Evolutionary conservation across 2,888 invertebrate genomes (phyloP).

Genomic region (Chirona hameri): DNA sequence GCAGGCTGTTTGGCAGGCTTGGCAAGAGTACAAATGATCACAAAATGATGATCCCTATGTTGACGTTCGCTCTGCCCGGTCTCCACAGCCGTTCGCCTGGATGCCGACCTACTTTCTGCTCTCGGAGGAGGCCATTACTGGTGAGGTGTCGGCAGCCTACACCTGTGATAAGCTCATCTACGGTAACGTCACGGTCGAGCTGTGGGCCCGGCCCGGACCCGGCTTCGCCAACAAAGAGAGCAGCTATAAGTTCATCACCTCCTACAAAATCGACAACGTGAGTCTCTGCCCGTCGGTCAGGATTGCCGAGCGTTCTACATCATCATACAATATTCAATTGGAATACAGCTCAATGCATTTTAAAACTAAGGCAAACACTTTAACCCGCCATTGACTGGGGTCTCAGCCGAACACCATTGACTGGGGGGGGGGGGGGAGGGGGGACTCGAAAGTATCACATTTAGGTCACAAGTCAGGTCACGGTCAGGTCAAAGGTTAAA

Average conservation of each 20-base stretch:
- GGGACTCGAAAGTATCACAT: no score
- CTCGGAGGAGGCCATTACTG: constrained; percentile 31
- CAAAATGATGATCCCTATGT: not conserved
- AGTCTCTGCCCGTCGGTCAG: not conserved
- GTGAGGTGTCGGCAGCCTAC: constrained; percentile 42
- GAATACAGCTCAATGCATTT: no score
- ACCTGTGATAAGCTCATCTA: constrained; percentile 45
- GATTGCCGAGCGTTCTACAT: no score
- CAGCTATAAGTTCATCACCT: constrained; percentile 6
- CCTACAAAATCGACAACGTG: not conserved
- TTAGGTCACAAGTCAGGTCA: no score
- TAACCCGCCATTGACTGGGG: no score
- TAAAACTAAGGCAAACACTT: no score
- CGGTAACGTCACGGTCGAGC: constrained; percentile 47
- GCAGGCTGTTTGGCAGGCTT: no score
- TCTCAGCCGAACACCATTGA: no score
- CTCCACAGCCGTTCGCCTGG: not conserved
- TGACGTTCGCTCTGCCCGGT: not conserved
- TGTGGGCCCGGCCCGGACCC: constrained; percentile 40
- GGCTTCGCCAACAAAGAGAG: not conserved
- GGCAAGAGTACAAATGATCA: no score
- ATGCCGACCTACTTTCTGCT: not conserved
- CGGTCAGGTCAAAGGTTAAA: no score
- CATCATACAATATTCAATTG: no score
- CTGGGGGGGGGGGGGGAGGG: no score